A percentile compares a stretch with the other conserved stretches of the same genome.
Evolutionary conservation across 2,113 vertebrate species (phyloP).

Genomic region (Caranx melampygus): DNA sequence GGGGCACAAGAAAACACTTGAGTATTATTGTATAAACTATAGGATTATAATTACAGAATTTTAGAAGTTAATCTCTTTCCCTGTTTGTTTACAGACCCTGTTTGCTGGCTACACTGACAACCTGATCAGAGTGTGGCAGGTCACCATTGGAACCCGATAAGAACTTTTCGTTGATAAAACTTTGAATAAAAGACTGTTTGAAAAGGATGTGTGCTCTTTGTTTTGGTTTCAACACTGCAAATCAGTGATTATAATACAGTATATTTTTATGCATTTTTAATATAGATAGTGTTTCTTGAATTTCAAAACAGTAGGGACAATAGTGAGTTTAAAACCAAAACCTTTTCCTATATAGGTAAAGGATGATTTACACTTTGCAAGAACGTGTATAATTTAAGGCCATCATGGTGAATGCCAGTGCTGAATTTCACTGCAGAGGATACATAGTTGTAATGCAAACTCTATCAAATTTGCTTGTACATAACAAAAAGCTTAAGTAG

Average conservation of each 20-base stretch:
- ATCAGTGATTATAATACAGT: background rate
- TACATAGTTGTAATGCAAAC: no score
- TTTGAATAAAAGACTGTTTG: constrained; percentile 82
- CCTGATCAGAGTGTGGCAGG: constrained; percentile 97
- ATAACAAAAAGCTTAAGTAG: no score
- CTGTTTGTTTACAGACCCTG: constrained; percentile 85
- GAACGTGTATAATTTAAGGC: no score
- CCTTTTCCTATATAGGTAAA: no score
- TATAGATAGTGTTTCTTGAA: background rate
- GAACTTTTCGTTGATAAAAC: constrained; percentile 66
- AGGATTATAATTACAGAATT: background rate
- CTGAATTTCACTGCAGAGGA: no score
- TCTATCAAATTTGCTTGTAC: no score
- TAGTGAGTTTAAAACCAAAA: background rate
- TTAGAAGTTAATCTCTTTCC: background rate
- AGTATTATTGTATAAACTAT: background rate
- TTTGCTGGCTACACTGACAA: constrained; percentile 98
- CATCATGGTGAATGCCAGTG: no score
- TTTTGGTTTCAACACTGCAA: constrained; percentile 41
- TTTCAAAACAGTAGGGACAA: background rate
- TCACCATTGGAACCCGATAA: constrained; percentile 95
- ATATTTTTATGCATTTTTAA: background rate
- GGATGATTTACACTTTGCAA: no score
- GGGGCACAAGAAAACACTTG: constrained; percentile 57
- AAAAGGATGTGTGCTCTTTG: constrained; percentile 52